Evolutionary conservation across 2,888 invertebrate genomes (phyloP), one percentile per base, ranked within the genome.

Genomic region (Colletes collaris): DNA sequence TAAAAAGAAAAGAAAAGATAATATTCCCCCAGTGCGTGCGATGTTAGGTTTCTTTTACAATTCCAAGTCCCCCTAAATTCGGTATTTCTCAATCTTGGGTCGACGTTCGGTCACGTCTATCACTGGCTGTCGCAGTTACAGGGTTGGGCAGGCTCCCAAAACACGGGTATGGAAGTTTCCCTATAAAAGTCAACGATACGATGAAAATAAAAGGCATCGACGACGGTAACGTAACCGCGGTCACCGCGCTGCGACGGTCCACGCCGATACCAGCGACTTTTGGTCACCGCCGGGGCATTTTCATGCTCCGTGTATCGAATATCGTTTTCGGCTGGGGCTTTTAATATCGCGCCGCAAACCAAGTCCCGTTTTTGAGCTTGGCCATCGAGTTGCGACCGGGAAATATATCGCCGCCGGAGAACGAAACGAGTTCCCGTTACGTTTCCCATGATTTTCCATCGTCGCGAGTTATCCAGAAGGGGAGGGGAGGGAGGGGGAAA

Each of bases 171-270:
- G 77, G 67, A 91, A 91, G 87, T 91, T 91, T 91, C 82, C 84
- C 89, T 88, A 91, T 91, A 91, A 91, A 91, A 91, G 87, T 89
- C 87, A 87, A 88, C 87, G 84, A 82, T 85, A 86, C 85, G 83
- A 81, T 78, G 83, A 86, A 86, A 89, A 91, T 90, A 89, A 90
- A 90, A 90, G 49, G 87, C 86, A 79, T 50, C 76, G 70, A 78
- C 80, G 79, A 82, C 80, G 27, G 83, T 79, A 78, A 73, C 77
- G 71, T 70, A 75, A 76, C 83, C 83, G 65, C 72, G 59, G 35
- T 27, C 58, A 55, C 72, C 70, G 59, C 27, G 46, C 63, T 44
- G 55, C 60, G 65, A 56, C 44, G 27, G 8, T 13, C n/a, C 56
- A 44, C 64, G 68, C 40, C 65, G 62, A 68, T 69, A 60, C 69